Evolutionary conservation across 2,888 invertebrate species (phyloP).

Genomic region (Diarsia rubi): DNA sequence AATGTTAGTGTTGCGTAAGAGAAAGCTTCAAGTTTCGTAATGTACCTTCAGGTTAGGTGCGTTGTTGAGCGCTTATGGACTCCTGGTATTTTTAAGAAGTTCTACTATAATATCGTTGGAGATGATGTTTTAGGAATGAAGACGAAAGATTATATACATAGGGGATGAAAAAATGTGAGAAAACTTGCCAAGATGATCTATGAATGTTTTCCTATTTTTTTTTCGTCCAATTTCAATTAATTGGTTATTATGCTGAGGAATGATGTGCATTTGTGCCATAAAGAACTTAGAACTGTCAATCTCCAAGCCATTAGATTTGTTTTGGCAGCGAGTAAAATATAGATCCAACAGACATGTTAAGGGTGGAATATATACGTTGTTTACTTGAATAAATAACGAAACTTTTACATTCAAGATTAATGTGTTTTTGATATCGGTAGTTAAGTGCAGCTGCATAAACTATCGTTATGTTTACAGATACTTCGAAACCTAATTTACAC

Average conservation of each 20-base stretch:
- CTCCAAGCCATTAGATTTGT: conserved; percentile 35
- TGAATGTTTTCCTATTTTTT: conserved; percentile 17
- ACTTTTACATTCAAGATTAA: conserved; percentile 50
- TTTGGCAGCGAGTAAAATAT: conserved; percentile 48
- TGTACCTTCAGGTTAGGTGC: conserved; percentile 59
- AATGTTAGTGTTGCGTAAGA: conserved; percentile 87
- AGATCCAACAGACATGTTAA: conserved; percentile 29
- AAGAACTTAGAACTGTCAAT: conserved; percentile 38
- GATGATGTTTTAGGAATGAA: conserved; percentile 33
- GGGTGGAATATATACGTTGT: conserved; percentile 51
- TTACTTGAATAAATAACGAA: conserved; percentile 56
- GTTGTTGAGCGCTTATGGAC: conserved; percentile 52
- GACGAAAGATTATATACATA: background rate
- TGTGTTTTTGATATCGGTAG: conserved; percentile 57
- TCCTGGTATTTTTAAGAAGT: conserved; percentile 47
- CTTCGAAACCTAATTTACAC: conserved; percentile 52
- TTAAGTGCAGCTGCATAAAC: conserved; percentile 53
- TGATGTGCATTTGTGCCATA: conserved; percentile 6
- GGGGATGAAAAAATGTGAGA: conserved; percentile 18
- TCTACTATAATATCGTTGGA: conserved; percentile 25
- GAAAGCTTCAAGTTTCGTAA: conserved; percentile 75
- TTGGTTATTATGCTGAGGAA: conserved; percentile 26
- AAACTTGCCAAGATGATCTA: conserved; percentile 25
- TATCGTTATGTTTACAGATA: conserved; percentile 43
- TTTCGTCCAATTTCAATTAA: conserved; percentile 16